These are phyloP conservation scores for Mechanitis messenoides DNA, from an alignment of 2,888 invertebrate species.

Conservation along the genomic window DNA sequence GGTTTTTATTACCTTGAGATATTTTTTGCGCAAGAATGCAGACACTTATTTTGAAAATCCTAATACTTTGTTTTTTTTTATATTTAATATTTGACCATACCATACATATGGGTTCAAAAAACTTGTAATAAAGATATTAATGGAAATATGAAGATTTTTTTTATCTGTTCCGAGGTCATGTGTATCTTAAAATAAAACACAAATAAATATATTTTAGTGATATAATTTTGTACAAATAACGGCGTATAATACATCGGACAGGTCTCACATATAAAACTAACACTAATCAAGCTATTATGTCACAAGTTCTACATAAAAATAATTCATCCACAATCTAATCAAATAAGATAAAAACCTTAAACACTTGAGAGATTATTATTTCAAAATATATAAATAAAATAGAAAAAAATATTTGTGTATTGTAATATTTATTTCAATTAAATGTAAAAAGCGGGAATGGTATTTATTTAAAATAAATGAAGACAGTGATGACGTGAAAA, in stretches of 20 bases:
- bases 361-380: not conserved
- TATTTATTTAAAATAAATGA: not conserved
- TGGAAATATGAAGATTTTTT: too few relatives aligned
- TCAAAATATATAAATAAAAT: not conserved
- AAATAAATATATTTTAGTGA: conserved; percentile 67
- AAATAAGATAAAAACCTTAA: conserved; percentile 12
- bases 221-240: conserved; percentile 78
- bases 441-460: not conserved
- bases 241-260: conserved; percentile 77
- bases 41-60: too few relatives aligned
- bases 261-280: conserved; percentile 78
- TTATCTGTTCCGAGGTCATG: not conserved
- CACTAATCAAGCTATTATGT: conserved; percentile 71
- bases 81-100: too few relatives aligned
- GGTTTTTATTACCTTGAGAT: too few relatives aligned
- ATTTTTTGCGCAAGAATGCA: too few relatives aligned
- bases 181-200: conserved; percentile 23
- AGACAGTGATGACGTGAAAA: not conserved
- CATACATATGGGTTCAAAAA: not conserved
- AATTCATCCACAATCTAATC: conserved; percentile 26
- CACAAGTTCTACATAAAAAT: conserved; percentile 52
- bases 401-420: conserved; percentile 11
- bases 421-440: not conserved
- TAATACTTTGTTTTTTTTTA: too few relatives aligned
- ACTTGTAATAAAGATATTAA: not conserved